A percentile compares a stretch with the other conserved stretches of the same genome.
These are phyloP conservation scores for Drosophila kuntzei DNA, from an alignment of 2,888 invertebrate genomes.

Conservation along the genomic window DNA sequence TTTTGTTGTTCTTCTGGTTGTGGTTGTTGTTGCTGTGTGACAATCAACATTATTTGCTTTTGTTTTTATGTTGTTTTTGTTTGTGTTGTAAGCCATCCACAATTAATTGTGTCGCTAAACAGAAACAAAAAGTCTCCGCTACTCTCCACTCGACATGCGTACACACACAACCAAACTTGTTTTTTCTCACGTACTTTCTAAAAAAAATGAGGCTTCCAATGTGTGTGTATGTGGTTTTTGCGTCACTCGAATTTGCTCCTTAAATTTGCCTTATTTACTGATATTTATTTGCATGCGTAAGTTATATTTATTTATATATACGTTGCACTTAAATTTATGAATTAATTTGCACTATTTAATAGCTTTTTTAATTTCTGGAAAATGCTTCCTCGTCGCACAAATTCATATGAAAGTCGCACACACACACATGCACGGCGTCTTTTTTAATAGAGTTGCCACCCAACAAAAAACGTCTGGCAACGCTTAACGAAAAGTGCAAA, in stretches of 20 bases:
- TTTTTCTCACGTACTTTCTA: conserved; percentile 75
- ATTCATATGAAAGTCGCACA: conserved; percentile 54
- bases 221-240: conserved; percentile 54
- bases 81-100: conserved; percentile 75
- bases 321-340: conserved; percentile 66
- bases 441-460: no score
- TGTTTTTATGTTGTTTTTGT: conserved; percentile 51
- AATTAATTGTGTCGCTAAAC: conserved; percentile 70
- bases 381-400: conserved; percentile 73
- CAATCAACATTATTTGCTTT: conserved; percentile 56
- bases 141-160: conserved; percentile 67
- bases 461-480: no score
- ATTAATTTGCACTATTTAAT: conserved; percentile 71
- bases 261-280: conserved; percentile 29
- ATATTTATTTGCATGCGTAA: conserved; percentile 43
- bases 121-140: conserved; percentile 66
- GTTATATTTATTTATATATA: conserved; percentile 41
- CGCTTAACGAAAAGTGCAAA: no score
- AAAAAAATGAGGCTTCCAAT: conserved; percentile 58
- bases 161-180: conserved; percentile 70
- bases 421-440: no score
- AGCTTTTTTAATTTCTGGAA: conserved; percentile 62
- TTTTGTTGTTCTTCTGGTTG: conserved; percentile 17
- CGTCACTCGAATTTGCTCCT: conserved; percentile 51
- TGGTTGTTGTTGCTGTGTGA: conserved; percentile 48